Conservation (phyloP, 1,140 invertebrate genomes). For the Cyrtorhinus lividipennis region DNA sequence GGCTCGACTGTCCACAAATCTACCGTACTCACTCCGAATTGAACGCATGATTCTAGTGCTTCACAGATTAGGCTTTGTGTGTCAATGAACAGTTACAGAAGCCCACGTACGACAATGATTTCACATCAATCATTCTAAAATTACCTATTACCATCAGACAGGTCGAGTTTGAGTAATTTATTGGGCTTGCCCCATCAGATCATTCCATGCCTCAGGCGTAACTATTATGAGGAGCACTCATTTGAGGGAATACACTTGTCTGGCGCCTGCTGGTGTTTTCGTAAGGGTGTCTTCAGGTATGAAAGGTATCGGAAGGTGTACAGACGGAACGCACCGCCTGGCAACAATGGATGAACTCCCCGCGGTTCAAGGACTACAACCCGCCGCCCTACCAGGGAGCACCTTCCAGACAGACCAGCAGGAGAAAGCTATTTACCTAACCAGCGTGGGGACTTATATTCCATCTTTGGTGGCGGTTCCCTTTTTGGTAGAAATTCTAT, state of each 20-base stretch:
- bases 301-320: not conserved
- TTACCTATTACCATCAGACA: not conserved
- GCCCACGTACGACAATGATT: no score
- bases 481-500: no score
- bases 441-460: no score
- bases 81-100: no score
- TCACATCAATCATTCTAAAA: not conserved
- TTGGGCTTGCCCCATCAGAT: no score
- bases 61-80: no score
- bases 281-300: not conserved
- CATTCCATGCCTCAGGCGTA: no score
- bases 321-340: constrained; percentile 2
- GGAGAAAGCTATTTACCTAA: constrained; percentile 8
- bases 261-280: not conserved
- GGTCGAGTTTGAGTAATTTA: no score
- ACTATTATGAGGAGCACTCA: not conserved
- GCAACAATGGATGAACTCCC: constrained; percentile 9
- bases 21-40: no score
- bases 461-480: no score
- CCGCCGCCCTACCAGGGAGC: not conserved
- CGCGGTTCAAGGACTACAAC: not conserved
- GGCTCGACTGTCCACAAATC: no score
- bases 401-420: not conserved
- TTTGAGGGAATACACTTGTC: not conserved
- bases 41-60: no score